Percentiles rank a stretch among this genome's conserved stretches.
Evolutionary conservation across 2,888 invertebrate genomes (phyloP).

Genomic region (Perdita meconis): DNA sequence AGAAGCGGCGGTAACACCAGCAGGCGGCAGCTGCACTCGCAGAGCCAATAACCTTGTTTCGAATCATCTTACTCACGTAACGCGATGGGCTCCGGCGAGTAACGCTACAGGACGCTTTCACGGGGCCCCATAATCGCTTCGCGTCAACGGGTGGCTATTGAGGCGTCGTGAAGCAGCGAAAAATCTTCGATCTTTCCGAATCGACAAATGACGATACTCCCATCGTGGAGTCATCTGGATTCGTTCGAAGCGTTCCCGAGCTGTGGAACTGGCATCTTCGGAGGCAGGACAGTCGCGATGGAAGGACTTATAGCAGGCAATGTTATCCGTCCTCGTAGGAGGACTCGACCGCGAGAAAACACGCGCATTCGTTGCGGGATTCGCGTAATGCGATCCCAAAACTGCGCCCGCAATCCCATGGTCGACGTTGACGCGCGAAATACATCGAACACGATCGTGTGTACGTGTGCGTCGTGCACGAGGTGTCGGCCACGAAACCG

Average conservation of each 20-base stretch:
- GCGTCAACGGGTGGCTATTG: not conserved
- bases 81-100: constrained; percentile 65
- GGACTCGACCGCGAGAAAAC: constrained; percentile 42
- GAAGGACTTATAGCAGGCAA: constrained; percentile 50
- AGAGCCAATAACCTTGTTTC: constrained; percentile 79
- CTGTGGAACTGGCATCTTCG: not conserved
- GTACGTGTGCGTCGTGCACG: constrained; percentile 3
- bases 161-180: too few relatives aligned
- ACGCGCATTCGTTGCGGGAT: constrained; percentile 60
- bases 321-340: constrained; percentile 38
- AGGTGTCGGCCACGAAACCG: constrained; percentile 38
- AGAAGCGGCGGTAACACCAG: constrained; percentile 41
- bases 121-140: constrained; percentile 3
- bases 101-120: constrained; percentile 62
- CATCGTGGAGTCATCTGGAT: too few relatives aligned
- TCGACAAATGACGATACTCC: not conserved
- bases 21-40: constrained; percentile 72
- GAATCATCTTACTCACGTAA: constrained; percentile 78
- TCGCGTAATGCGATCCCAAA: constrained; percentile 65
- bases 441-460: constrained; percentile 29
- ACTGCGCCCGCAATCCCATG: constrained; percentile 62
- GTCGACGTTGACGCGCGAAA: constrained; percentile 66
- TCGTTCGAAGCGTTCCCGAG: too few relatives aligned
- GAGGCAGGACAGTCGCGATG: constrained; percentile 41
- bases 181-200: not conserved